These are phyloP conservation scores for Agrochola lychnidis DNA, from an alignment of 2,888 invertebrate species.

Conservation along the genomic window DNA sequence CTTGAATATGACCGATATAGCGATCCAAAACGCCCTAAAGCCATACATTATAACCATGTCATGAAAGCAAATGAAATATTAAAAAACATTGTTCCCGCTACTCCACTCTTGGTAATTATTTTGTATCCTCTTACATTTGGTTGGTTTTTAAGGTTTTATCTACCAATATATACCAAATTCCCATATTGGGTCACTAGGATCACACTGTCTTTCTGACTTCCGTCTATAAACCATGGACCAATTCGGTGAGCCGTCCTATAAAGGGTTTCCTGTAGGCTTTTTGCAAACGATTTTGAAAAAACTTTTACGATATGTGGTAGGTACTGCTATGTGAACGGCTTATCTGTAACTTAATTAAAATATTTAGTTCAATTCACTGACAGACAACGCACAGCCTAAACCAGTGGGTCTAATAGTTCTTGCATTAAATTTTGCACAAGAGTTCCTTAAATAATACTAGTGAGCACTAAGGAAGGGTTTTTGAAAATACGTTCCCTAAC, in stretches of 20 bases:
- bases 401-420: neutral
- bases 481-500: neutral
- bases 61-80: slow-evolving; percentile 91
- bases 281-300: neutral
- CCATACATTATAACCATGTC: slow-evolving; percentile 89
- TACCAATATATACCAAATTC: neutral
- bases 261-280: neutral
- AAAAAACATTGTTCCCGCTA: slow-evolving; percentile 87
- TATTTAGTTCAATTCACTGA: neutral
- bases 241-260: neutral
- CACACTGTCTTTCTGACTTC: neutral
- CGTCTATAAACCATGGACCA: neutral
- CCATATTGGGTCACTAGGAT: neutral
- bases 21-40: slow-evolving; percentile 77
- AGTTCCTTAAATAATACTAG: neutral
- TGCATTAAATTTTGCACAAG: neutral
- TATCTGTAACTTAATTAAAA: neutral
- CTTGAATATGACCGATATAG: slow-evolving; percentile 74
- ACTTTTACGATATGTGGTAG: neutral
- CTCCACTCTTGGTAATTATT: slow-evolving; percentile 71
- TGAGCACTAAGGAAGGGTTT: neutral
- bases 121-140: slow-evolving; percentile 5
- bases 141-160: neutral
- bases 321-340: neutral
- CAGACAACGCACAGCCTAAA: neutral